A percentile compares a stretch with the other conserved stretches of the same genome.
phyloP scores from a whole-genome alignment of 2,113 vertebrate species.

The Nasalis larvatus region DNA sequence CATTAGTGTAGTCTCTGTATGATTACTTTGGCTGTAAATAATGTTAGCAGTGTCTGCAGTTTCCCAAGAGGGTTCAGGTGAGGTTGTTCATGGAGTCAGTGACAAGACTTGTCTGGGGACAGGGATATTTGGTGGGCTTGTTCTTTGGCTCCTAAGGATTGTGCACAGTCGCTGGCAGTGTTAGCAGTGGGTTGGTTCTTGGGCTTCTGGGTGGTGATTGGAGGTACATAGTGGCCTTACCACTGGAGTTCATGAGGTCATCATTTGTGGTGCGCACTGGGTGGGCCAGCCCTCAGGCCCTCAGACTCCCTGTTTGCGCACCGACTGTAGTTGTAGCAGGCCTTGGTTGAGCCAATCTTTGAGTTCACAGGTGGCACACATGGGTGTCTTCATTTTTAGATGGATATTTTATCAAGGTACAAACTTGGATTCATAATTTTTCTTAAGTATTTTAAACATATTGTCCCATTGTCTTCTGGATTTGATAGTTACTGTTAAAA shows the following conservation, averaged over 20 bases:
- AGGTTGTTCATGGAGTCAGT: background rate
- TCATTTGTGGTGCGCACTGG: background rate
- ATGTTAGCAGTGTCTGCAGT: no score
- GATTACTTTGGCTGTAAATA: no score
- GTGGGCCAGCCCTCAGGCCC: background rate
- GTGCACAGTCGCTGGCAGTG: background rate
- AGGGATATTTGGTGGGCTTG: background rate
- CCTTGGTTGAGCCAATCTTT: background rate
- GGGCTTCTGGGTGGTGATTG: background rate
- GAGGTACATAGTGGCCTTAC: background rate
- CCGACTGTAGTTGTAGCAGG: background rate
- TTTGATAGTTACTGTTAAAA: constrained; percentile 6
- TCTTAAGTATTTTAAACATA: background rate
- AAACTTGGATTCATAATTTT: background rate
- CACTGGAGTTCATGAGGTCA: background rate
- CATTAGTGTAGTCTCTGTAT: no score
- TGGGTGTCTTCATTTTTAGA: background rate
- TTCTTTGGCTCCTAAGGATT: background rate
- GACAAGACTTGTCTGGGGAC: background rate
- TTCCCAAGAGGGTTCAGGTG: no score
- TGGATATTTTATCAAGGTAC: background rate
- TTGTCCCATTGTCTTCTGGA: background rate
- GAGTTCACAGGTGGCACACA: background rate
- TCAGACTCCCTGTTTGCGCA: background rate
- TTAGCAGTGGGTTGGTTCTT: background rate